A percentile compares a stretch with the other conserved stretches of the same genome.
phyloP scores from a whole-genome alignment of 1,140 invertebrate genomes.

The Aphelinus certus region DNA sequence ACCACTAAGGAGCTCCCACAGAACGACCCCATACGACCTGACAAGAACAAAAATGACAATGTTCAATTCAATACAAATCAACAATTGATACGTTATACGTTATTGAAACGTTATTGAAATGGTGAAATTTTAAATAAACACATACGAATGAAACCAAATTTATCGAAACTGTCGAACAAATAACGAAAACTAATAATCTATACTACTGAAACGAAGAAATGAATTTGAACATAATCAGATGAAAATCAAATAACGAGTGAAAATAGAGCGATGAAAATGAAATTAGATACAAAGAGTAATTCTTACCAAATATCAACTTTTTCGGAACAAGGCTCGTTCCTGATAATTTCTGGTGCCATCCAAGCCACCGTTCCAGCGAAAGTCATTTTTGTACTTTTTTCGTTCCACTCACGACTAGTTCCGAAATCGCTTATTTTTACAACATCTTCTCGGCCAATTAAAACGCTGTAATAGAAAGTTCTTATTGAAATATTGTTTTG shows the following conservation, averaged over 20 bases:
- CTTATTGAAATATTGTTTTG: not conserved
- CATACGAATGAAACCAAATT: too few species aligned
- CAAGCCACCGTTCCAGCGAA: conserved; percentile 97
- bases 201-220: too few species aligned
- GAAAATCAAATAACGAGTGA: not conserved
- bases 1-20: conserved; percentile 96
- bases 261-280: conserved; percentile 16
- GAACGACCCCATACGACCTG: conserved; percentile 93
- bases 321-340: conserved; percentile 95
- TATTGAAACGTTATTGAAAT: not conserved
- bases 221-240: not conserved
- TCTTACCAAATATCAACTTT: conserved; percentile 94
- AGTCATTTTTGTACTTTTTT: conserved; percentile 96
- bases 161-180: too few species aligned
- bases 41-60: not conserved
- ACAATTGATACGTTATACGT: not conserved
- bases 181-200: too few species aligned
- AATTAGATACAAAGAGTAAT: not conserved
- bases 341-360: conserved; percentile 99
- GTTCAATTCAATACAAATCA: not conserved
- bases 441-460: conserved; percentile 88
- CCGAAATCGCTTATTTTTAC: conserved; percentile 99
- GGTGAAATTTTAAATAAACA: not conserved
- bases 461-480: conserved; percentile 74
- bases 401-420: conserved; percentile 93